Conservation (phyloP, 2,888 invertebrate genomes). For the Yponomeuta evonymella region DNA sequence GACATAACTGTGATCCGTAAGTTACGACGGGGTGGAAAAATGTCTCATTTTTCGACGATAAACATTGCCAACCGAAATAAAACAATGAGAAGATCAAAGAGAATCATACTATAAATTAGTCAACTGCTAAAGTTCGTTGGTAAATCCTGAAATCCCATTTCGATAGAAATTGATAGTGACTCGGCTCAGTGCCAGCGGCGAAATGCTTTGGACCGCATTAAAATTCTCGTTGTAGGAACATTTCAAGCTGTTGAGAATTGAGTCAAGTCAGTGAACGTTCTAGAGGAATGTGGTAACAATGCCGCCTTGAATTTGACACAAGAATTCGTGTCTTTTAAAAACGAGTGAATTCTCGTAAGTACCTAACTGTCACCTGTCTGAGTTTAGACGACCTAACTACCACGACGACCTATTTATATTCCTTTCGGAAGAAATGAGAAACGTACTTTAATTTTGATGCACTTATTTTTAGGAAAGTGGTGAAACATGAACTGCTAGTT, state of each 20-base stretch:
- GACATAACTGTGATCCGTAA: neutral
- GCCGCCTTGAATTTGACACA: slow-evolving; percentile 32
- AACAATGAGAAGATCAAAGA: slow-evolving; percentile 20
- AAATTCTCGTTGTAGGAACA: slow-evolving; percentile 54
- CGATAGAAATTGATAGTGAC: slow-evolving; percentile 57
- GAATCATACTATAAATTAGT: slow-evolving; percentile 23
- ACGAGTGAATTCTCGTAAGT: slow-evolving; percentile 24
- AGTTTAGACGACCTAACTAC: slow-evolving; percentile 4
- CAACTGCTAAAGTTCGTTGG: slow-evolving; percentile 35
- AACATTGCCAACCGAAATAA: slow-evolving; percentile 6
- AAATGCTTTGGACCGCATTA: slow-evolving; percentile 55
- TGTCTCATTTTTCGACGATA: neutral
- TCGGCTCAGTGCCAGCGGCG: slow-evolving; percentile 52
- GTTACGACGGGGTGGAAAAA: neutral
- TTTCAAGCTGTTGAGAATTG: slow-evolving; percentile 29
- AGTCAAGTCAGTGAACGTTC: slow-evolving; percentile 19
- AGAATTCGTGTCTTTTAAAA: slow-evolving; percentile 45
- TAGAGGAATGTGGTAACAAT: slow-evolving; percentile 27
- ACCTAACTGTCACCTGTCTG: slow-evolving; percentile 11
- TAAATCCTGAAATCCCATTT: slow-evolving; percentile 45
- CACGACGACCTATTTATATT: slow-evolving; percentile 1
- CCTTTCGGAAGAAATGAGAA: neutral
- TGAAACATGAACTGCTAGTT: neutral
- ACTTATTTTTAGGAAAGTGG: neutral
- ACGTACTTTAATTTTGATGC: neutral